These are phyloP conservation scores for Apostichopus japonicus DNA, from an alignment of 35 echinoderm and acorn worm genomes.

Conservation along the genomic window DNA sequence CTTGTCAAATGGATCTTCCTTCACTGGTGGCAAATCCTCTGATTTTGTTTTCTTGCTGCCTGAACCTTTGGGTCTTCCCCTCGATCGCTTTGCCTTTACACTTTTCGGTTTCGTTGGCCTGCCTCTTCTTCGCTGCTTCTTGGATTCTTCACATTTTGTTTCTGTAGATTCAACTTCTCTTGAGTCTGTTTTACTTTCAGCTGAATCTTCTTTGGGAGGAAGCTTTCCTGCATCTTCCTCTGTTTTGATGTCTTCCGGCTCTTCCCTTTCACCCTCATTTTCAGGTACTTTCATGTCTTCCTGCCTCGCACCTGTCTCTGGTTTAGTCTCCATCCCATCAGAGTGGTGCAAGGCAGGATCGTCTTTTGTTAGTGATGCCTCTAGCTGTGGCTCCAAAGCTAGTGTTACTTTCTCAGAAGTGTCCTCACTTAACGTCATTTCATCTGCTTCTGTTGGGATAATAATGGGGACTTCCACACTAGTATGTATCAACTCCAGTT, in stretches of 20 bases:
- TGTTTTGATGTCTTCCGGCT: neutral
- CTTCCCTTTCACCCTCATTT: neutral
- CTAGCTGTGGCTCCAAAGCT: neutral
- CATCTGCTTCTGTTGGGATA: neutral
- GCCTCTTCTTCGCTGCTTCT: neutral
- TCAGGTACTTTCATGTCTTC: neutral
- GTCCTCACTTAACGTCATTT: neutral
- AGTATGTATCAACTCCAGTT: neutral
- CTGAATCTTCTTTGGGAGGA: neutral
- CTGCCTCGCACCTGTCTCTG: neutral
- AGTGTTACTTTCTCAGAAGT: neutral
- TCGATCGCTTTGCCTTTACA: neutral
- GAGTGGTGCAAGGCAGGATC: neutral
- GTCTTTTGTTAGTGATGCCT: neutral
- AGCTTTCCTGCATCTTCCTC: neutral
- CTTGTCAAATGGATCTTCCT: conserved; percentile 23
- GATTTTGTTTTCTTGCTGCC: neutral
- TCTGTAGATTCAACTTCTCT: neutral
- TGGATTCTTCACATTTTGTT: neutral
- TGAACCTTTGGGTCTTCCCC: conserved; percentile 27
- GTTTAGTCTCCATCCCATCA: neutral
- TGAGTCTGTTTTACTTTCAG: neutral
- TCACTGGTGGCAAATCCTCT: neutral
- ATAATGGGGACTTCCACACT: neutral
- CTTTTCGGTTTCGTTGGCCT: neutral